These are phyloP conservation scores for Cassiopea xamachana DNA, from an alignment of 30 jellyfish, hydroid and myxozoan species.

Conservation along the genomic window DNA sequence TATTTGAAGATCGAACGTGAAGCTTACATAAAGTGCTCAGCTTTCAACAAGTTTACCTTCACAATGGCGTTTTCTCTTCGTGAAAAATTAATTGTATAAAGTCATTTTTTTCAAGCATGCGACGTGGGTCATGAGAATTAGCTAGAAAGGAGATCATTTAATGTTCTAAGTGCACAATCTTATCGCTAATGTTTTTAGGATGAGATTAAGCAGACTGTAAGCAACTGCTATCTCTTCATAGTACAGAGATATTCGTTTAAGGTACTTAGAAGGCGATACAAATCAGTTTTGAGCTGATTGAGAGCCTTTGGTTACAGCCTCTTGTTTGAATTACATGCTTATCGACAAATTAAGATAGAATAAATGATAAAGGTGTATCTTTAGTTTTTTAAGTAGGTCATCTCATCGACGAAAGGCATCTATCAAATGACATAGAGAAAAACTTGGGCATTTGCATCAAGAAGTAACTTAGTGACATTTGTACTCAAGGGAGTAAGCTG, in stretches of 20 bases:
- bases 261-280: conserved; percentile 58
- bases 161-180: conserved; percentile 31
- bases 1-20: too few relatives aligned
- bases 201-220: conserved; percentile 53
- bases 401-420: not conserved
- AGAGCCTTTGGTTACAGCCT: conserved; percentile 61
- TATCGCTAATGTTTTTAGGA: conserved; percentile 57
- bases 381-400: conserved; percentile 2
- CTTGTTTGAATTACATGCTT: conserved; percentile 60
- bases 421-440: not conserved
- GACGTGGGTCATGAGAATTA: not conserved
- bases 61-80: too few relatives aligned
- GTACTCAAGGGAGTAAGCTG: not conserved
- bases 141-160: conserved; percentile 6
- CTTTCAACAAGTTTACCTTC: too few relatives aligned
- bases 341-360: conserved; percentile 54
- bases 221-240: conserved; percentile 36
- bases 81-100: too few relatives aligned
- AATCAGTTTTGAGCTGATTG: conserved; percentile 74
- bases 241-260: conserved; percentile 45
- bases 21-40: too few relatives aligned
- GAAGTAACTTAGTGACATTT: not conserved
- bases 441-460: not conserved
- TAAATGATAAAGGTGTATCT: conserved; percentile 57
- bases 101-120: not conserved